Evolutionary conservation across 2,888 invertebrate species (phyloP).

Genomic region (Julus scandinavius): DNA sequence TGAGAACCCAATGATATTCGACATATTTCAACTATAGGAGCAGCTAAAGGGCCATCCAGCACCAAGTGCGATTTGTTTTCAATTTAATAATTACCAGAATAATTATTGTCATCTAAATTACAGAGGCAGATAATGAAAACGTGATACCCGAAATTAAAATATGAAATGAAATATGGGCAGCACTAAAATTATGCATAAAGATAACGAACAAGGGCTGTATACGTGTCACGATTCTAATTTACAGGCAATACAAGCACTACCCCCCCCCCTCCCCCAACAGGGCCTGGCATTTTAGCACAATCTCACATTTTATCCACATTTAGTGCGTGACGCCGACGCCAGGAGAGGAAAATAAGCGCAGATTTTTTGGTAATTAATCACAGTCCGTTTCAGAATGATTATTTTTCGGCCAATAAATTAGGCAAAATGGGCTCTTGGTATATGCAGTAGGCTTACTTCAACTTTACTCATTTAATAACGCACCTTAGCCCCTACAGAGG

Average conservation of each 20-base stretch:
- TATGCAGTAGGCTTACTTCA: not conserved
- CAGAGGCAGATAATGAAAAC: not conserved
- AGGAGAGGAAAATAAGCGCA: not conserved
- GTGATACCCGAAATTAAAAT: not conserved
- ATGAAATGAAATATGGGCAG: not conserved
- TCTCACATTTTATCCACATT: not conserved
- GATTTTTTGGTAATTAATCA: not conserved
- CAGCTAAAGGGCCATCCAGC: not conserved
- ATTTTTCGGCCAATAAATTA: not conserved
- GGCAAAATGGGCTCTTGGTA: not conserved
- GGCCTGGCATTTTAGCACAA: not conserved
- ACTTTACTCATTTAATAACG: not conserved
- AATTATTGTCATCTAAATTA: slow-evolving; percentile 1
- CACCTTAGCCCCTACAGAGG: not conserved
- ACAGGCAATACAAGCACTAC: not conserved
- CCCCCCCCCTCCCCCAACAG: too few species aligned
- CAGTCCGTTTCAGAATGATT: not conserved
- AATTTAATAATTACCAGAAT: not conserved
- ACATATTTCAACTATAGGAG: not conserved
- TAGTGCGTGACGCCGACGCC: not conserved
- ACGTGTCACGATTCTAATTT: not conserved
- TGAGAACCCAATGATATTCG: too few species aligned
- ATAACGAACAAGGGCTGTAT: not conserved
- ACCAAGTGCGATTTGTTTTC: not conserved
- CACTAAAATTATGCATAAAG: not conserved